Evolutionary conservation across 2,113 vertebrate species (phyloP).

Genomic region (Galemys pyrenaicus): DNA sequence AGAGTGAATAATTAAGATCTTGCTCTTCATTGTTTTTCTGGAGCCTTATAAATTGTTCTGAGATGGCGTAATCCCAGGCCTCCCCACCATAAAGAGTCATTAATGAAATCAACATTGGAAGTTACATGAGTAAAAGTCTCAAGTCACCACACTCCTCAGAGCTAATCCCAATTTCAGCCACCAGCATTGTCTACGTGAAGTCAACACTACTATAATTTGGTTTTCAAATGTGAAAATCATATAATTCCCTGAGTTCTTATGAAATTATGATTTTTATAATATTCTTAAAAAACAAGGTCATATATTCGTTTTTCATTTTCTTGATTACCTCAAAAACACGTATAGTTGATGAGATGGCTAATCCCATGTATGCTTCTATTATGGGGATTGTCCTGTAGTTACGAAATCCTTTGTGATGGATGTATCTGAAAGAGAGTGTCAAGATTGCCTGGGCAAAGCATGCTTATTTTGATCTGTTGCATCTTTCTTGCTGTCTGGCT

Average conservation of each 20-base stretch:
- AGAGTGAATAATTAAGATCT: not conserved
- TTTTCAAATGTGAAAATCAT: not conserved
- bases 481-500: not conserved
- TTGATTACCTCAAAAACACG: not conserved
- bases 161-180: not conserved
- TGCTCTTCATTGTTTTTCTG: not conserved
- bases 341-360: not conserved
- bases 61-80: not conserved
- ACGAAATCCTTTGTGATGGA: not conserved
- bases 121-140: not conserved
- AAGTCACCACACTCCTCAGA: not conserved
- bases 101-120: not conserved
- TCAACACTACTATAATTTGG: not conserved
- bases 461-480: not conserved
- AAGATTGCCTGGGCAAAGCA: not conserved
- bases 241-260: not conserved
- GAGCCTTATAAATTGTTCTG: conserved; percentile 17
- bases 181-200: not conserved
- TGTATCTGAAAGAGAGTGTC: not conserved
- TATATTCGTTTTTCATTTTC: not conserved
- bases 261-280: not conserved
- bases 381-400: not conserved
- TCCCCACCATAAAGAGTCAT: not conserved
- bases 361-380: not conserved
- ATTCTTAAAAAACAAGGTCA: not conserved